Evolutionary conservation across 2,113 vertebrate genomes (phyloP), one percentile per base, ranked within the genome.

Genomic region (Neomonachus schauinslandi): DNA sequence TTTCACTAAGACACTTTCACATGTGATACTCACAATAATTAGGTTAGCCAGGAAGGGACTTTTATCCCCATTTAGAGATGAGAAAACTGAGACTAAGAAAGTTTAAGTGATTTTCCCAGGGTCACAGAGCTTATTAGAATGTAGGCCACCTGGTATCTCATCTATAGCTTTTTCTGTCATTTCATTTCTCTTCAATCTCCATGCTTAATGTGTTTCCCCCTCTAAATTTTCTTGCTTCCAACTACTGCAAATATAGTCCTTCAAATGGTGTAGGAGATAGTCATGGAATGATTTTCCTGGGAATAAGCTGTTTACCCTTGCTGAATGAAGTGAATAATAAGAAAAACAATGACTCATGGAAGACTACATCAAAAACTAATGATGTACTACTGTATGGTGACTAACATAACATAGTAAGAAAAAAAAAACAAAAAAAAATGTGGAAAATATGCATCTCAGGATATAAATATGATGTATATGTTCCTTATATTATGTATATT

Each of bases 1-100:
- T 96, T 95, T 92, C 85, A 96, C 55, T 67, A 67, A 67, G 63
- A 67, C 13, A 90, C 28, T 96, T 95, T 92, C 85, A 96, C 55
- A 94, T 74, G 21, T 96, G 67, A 84, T 94, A 91, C 28, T 94
- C 22, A 79, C 18, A 97, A 55, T 39, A 95, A 95, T 74, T 65
- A 90, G 33, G 42, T 46, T 96, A 94, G 63, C 57, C 26, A 94
- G 87, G 49, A 92, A 94, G 53, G 33, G 36, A 88, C 69, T 88
- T 94, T 55, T 63, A 93, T 77, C 21, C 16, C 55, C 93, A 95
- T 86, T 91, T 88, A 91, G 22, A 93, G 57, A 95, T 51, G n/a
- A 96, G 77, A 42, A 88, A 96, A 95, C 36, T 42, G 59, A 89
- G 61, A 80, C 63, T 86, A 18, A 77, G 85, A 84, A 94, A 84